Conservation (phyloP, 2,888 invertebrate species). For the Camptogramma bilineatum region DNA sequence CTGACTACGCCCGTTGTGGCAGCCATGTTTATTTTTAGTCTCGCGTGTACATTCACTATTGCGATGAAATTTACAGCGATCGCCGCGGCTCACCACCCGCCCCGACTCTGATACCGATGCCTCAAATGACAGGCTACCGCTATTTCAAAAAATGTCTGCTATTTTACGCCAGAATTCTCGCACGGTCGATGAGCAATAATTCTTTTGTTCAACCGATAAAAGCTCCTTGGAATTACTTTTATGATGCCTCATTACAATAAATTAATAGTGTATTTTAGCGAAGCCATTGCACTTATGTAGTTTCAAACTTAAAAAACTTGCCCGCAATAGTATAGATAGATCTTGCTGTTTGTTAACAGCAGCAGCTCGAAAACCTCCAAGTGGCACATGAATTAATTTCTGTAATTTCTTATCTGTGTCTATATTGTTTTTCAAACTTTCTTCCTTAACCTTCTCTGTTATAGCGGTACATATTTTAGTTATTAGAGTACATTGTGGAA, state of each 20-base stretch:
- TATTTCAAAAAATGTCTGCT: conserved; percentile 78
- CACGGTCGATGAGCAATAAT: conserved; percentile 72
- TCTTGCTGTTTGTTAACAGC: not conserved
- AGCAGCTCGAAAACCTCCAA: not conserved
- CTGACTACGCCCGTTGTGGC: conserved; percentile 74
- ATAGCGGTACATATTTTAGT: not conserved
- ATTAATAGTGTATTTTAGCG: not conserved
- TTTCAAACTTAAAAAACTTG: conserved; percentile 16
- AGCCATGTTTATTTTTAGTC: conserved; percentile 80
- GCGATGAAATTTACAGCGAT: conserved; percentile 79
- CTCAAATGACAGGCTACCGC: conserved; percentile 76
- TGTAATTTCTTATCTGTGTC: not conserved
- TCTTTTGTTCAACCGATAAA: conserved; percentile 67
- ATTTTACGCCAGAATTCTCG: conserved; percentile 74
- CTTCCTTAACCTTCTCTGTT: not conserved
- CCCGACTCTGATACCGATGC: conserved; percentile 70
- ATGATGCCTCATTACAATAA: conserved; percentile 41
- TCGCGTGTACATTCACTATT: conserved; percentile 77
- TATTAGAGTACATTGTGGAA: conserved; percentile 34
- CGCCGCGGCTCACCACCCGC: conserved; percentile 63
- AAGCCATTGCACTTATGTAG: conserved; percentile 7
- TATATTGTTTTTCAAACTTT: not conserved
- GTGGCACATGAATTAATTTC: not conserved
- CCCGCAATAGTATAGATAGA: not conserved
- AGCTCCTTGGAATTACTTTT: conserved; percentile 68